Base-by-base conservation (phyloP, 2,888 invertebrate genomes). In the Ophion slaviceki region DNA sequence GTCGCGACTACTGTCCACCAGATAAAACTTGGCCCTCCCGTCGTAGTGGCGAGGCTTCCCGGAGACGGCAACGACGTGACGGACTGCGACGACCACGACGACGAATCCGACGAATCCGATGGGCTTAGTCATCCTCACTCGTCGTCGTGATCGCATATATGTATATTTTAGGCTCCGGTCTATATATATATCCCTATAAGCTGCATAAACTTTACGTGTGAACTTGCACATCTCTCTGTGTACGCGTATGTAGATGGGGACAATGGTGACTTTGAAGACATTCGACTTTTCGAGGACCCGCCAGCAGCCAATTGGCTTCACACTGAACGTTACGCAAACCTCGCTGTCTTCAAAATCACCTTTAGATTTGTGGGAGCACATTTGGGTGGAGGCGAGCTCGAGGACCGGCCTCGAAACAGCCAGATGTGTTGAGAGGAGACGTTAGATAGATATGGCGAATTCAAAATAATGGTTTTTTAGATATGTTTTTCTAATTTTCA, bases 51-150 rank as follows among this genome's bases (percentile, higher is more conserved):
- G 83, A 83, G 86, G 86, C 86, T 86, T 86, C 86, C 78, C 83
- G 83, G 86, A 83, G 80, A 70, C 80, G 76, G 79, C 76, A 83
- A 86, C 85, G 83, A 86, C 82, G 86, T 68, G 82, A 77, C 80
- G 68, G 83, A 72, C 82, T 36, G 80, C 80, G 62, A 83, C 82
- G 61, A 76, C 81, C 72, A 76, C 71, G 80, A 85, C 82, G 82
- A 80, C 79, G 62, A 79, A 78, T 57, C 78, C 78, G 78, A 80
- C 80, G 80, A 80, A 80, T 80, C 80, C 80, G 77, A 86, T 64
- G 80, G 78, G 86, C 83, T 86, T 86, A 86, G 80, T 86, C 86
- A 86, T 86, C 70, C 86, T 86, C 83, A 28, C 85, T 75, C 75
- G 83, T 83, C 79, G 85, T 85, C 74, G 86, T 61, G 77, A 74